phyloP scores from a whole-genome alignment of 2,888 invertebrate genomes.

The Pocota personata region DNA sequence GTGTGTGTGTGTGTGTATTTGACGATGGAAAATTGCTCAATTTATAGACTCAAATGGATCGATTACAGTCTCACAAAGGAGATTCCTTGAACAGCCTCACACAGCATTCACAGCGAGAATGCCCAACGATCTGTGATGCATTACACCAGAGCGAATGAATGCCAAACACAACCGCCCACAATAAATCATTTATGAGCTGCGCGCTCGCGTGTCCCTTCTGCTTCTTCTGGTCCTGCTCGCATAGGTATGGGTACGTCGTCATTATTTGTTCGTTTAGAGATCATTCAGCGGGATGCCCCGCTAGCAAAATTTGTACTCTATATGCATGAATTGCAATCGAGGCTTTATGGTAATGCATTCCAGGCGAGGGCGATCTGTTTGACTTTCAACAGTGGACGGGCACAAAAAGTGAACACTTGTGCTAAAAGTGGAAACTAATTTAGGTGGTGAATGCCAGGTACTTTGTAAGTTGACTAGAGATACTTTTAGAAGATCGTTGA shows the following conservation, averaged over 20 bases:
- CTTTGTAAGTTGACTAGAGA: no score
- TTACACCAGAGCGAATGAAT: slow-evolving; percentile 67
- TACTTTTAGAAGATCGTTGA: no score
- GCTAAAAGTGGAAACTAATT: no score
- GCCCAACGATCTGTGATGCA: slow-evolving; percentile 71
- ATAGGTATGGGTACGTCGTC: slow-evolving; percentile 19
- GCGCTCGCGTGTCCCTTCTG: slow-evolving; percentile 17
- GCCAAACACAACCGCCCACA: slow-evolving; percentile 72
- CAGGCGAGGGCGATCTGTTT: slow-evolving; percentile 39
- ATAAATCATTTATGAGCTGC: slow-evolving; percentile 66
- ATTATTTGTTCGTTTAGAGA: slow-evolving; percentile 57
- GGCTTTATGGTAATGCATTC: slow-evolving; percentile 59
- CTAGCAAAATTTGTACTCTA: slow-evolving; percentile 66
- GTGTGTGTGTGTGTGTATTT: slow-evolving; percentile 27
- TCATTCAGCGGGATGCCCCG: slow-evolving; percentile 67
- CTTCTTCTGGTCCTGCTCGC: background rate
- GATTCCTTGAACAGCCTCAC: slow-evolving; percentile 49
- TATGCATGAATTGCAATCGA: slow-evolving; percentile 60
- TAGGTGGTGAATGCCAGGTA: no score
- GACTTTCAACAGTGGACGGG: slow-evolving; percentile 28
- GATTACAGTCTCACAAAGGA: slow-evolving; percentile 69
- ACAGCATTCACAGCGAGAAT: slow-evolving; percentile 11
- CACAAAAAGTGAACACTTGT: slow-evolving; percentile 4
- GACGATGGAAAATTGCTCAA: slow-evolving; percentile 73
- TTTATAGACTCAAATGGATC: slow-evolving; percentile 73